Evolutionary conservation across 2,113 vertebrate genomes (phyloP).

Genomic region (Antechinus stuartii): DNA sequence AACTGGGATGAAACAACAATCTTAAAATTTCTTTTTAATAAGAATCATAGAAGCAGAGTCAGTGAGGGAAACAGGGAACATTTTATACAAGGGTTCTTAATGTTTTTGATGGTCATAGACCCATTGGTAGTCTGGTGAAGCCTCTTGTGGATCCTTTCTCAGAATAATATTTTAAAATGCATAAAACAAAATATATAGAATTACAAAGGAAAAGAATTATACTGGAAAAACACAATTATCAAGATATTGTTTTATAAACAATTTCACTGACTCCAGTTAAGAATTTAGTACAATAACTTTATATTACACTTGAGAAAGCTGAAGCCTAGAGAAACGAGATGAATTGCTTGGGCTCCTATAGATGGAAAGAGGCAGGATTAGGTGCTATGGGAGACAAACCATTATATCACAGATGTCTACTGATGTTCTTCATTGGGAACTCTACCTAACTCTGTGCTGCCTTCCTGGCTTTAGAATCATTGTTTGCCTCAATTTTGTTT

Average conservation of each 20-base stretch:
- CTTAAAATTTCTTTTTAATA: background rate
- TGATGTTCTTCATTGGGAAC: background rate
- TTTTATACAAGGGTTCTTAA: background rate
- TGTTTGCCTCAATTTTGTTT: background rate
- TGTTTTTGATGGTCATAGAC: background rate
- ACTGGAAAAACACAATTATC: background rate
- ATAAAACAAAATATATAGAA: background rate
- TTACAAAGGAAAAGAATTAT: background rate
- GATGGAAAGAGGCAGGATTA: background rate
- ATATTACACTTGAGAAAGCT: background rate
- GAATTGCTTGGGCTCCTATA: background rate
- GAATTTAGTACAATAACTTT: background rate
- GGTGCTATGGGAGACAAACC: background rate
- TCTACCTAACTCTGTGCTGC: background rate
- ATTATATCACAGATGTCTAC: background rate
- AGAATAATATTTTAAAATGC: background rate
- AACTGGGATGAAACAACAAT: background rate
- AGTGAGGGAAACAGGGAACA: background rate
- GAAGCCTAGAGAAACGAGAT: background rate
- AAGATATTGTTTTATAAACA: background rate
- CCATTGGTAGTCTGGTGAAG: background rate
- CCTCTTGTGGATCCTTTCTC: background rate
- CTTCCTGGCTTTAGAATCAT: background rate
- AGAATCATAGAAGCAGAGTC: background rate
- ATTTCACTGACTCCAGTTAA: background rate